Evolutionary conservation across 1,140 invertebrate genomes (phyloP).

Genomic region (Macrotrachela quadricornifera): DNA sequence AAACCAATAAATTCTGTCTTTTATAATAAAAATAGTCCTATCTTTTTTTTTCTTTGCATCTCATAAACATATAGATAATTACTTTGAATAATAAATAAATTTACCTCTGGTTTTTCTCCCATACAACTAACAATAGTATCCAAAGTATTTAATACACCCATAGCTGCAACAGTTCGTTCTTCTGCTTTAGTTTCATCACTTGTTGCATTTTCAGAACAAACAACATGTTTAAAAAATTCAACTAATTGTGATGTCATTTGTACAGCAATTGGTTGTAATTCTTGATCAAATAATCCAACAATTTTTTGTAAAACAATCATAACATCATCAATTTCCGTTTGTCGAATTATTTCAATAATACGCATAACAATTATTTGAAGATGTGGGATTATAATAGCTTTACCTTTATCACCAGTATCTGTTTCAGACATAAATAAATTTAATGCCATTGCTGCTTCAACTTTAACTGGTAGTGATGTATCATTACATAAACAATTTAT

Average conservation of each 20-base stretch:
- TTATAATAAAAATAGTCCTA: no score
- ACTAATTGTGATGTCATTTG: slow-evolving; percentile 84
- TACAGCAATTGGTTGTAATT: slow-evolving; percentile 72
- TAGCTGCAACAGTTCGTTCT: slow-evolving; percentile 87
- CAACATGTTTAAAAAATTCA: slow-evolving; percentile 64
- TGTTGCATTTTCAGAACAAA: slow-evolving; percentile 30
- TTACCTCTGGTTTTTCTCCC: slow-evolving; percentile 51
- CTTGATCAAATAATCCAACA: slow-evolving; percentile 68
- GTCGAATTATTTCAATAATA: slow-evolving; percentile 64
- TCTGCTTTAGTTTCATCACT: slow-evolving; percentile 63
- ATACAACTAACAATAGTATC: slow-evolving; percentile 79
- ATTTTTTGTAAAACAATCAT: slow-evolving; percentile 85
- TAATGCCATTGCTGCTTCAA: slow-evolving; percentile 82
- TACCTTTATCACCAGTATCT: slow-evolving; percentile 36
- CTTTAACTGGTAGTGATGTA: slow-evolving; percentile 78
- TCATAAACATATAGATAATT: no score
- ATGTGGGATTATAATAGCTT: slow-evolving; percentile 1
- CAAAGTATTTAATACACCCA: slow-evolving; percentile 85
- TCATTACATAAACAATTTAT: slow-evolving; percentile 59
- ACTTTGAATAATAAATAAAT: no score
- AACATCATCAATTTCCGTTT: slow-evolving; percentile 92
- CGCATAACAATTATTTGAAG: neutral
- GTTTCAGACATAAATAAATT: slow-evolving; percentile 66
- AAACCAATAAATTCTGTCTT: no score
- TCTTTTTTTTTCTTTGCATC: no score